Base-by-base conservation (phyloP, 2,113 vertebrate genomes). In the Pogona vitticeps region DNA sequence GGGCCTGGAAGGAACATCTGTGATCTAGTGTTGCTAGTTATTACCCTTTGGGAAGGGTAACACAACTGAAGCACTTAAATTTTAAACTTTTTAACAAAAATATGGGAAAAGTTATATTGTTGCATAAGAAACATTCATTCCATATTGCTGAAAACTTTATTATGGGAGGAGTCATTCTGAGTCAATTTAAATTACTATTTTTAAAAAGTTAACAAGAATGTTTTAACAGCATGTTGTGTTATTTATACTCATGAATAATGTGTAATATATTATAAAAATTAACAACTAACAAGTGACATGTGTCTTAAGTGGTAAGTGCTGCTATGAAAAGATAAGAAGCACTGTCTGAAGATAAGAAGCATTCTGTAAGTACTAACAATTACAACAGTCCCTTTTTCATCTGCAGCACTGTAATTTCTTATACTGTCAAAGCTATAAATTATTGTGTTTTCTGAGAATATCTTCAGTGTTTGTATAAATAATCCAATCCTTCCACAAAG, bases 381-480 rank as follows among this genome's bases (percentile, higher is more conserved):
- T 86, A 75, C 71, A 28, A 56, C 31, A 76, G 63, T 79, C 31
- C 1, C 70, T 68, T 31, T 65, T 91, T 92, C 2, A 88, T 92
- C 91, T 89, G 46, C 61, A 56, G 82, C 21, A 10, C 42, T 90
- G 8, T 76, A 88, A 21, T 79, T 91, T 36, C 65, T 18, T 77
- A 23, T 76, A 84, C 88, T 86, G 36, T 83, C 86, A 8, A 61
- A 90, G 68, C 73, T 10, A 38, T 59, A 76, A 84, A 86, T 88
- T 86, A 58, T 84, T 90, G 40, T 73, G 2, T 91, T 93, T 93
- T 90, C 72, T 93, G 91, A 88, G 40, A 89, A 80, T 88, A 63
- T 88, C 33, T 83, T 89, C 58, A 76, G 67, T 80, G 46, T 79
- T 92, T 92, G 89, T 75, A 76, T 89, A 93, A 92, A 91, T 93